phyloP scores from a whole-genome alignment of 1,140 invertebrate species.

The Atta colombica region DNA sequence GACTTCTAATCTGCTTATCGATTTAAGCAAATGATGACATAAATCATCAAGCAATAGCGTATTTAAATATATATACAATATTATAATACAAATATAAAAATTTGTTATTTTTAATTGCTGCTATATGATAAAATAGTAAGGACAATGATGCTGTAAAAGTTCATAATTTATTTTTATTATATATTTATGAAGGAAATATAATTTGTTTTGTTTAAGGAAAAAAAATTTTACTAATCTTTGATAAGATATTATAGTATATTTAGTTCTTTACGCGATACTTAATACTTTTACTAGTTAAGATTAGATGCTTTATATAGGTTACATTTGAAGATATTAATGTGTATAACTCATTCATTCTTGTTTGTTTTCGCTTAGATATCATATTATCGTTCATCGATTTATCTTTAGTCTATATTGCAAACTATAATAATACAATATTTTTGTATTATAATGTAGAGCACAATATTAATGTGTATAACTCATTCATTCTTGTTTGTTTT shows the following conservation, averaged over 20 bases:
- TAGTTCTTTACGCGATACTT: too few relatives aligned
- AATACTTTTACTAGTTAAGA: background rate
- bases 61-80: background rate
- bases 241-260: background rate
- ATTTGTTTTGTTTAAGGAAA: background rate
- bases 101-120: slow-evolving; percentile 13
- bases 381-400: background rate
- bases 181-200: too few relatives aligned
- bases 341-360: background rate
- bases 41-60: background rate
- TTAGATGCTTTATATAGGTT: background rate
- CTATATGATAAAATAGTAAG: background rate
- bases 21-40: slow-evolving; percentile 22
- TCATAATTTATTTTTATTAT: background rate
- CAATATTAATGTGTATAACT: background rate
- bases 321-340: background rate
- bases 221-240: background rate
- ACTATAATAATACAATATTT: background rate
- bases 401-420: background rate
- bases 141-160: slow-evolving; percentile 4
- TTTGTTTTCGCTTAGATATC: background rate
- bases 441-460: too few relatives aligned
- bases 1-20: slow-evolving; percentile 29
- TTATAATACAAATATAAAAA: background rate
- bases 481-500: background rate